Base-by-base conservation (phyloP, 1,140 invertebrate genomes). In the Brachionus rotundiformis region DNA sequence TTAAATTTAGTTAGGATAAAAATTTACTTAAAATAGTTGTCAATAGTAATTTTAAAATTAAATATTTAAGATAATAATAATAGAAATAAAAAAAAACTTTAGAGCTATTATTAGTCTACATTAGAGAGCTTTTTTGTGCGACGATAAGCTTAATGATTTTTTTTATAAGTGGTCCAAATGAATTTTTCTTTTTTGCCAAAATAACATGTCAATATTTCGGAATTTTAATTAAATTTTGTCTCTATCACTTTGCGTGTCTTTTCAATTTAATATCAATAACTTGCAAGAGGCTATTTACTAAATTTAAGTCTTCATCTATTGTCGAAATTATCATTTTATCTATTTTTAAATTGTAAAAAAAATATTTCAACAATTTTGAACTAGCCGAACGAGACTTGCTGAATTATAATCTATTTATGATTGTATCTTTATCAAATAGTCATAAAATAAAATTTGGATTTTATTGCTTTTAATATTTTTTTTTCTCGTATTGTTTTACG, bases 401-500 rank as follows among this genome's bases (percentile, higher is more conserved):
- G 47, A 54, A 54, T 54, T 54, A 54, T 54, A 54, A 54, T 54
- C 47, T 54, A 54, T 54, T 54, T 54, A 54, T 16, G 47, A 54
- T 54, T 54, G 47, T 54, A 54, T 54, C 47, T 54, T 54, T 54
- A 54, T 54, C 47, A 54, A 54, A 54, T 54, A 54, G 47, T 54
- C 47, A 54, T 54, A 54, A 54, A 54, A 54, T 54, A 19, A 23
- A 54, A 54, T 54, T 54, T 54, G 16, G 47, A 54, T 54, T 54
- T 54, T 54, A 54, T 54, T 54, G 47, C 47, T 54, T 54, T 54
- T 54, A 19, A n/a, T 54, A 54, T 54, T 25, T 54, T 54, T 44
- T 54, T 54, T 54, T 54, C 47, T 54, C 47, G 47, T 54, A 54
- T 54, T 54, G 19, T 54, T 54, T 54, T 54, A 54, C 47, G 47